phyloP scores from a whole-genome alignment of 2,797 vertebrate species.

The Alauda arvensis region DNA sequence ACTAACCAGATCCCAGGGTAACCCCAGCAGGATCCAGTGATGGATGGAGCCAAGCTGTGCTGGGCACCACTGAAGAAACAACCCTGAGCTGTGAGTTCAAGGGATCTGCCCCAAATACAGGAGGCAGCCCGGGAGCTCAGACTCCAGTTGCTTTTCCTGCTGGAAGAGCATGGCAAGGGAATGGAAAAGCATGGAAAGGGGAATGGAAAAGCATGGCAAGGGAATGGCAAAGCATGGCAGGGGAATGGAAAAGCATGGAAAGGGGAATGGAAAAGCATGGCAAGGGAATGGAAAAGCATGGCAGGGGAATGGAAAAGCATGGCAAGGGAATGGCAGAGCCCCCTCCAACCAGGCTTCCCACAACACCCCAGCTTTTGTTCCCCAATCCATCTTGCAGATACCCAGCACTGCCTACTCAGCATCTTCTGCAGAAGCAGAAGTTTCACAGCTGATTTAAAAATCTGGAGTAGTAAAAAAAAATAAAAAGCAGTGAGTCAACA shows the following conservation, averaged over 20 bases:
- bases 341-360: not conserved
- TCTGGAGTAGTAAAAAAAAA: not conserved
- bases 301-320: not conserved
- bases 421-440: not conserved
- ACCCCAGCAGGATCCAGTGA: not conserved
- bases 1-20: not conserved
- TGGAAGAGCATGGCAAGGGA: not conserved
- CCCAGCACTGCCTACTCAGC: not conserved
- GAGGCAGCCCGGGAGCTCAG: fast-evolving
- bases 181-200: too few relatives aligned
- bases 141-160: not conserved
- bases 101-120: not conserved
- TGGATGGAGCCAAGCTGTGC: not conserved
- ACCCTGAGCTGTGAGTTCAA: fast-evolving
- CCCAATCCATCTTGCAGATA: not conserved
- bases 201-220: too few relatives aligned
- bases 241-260: too few relatives aligned
- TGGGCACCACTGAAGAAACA: not conserved
- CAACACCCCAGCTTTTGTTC: not conserved
- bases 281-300: too few relatives aligned
- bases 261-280: too few relatives aligned
- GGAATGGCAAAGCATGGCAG: too few relatives aligned
- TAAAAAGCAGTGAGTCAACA: not conserved
- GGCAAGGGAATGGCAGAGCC: not conserved
- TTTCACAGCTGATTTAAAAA: not conserved